Evolutionary conservation across 2,888 invertebrate genomes (phyloP), one percentile per base, ranked within the genome.

Genomic region (Hypselothyrea guttata): DNA sequence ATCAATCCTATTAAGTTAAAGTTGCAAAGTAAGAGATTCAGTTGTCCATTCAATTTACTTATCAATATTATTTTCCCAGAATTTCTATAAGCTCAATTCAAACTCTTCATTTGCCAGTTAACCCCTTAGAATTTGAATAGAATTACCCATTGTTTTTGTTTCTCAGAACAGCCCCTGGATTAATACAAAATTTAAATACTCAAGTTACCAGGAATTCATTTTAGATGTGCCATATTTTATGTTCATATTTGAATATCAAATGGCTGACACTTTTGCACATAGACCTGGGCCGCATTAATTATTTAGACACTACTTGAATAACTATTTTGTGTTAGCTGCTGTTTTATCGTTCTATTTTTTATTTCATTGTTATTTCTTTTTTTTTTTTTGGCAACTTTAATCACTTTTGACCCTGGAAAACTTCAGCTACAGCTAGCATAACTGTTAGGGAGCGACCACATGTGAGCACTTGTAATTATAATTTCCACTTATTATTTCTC

Each of bases 381-480:
- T 16, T 11, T 18, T 18, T 38, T 69, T 44, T 31, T 48, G 64
- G 34, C 52, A 75, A 67, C 60, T 78, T 77, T 61, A 82, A 67
- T 57, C 45, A 45, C 51, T 38, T 68, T 44, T 49, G 58, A 68
- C 67, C 67, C 59, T 9, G 35, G 52, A 64, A 52, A 52, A 37
- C 57, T 47, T 42, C 28, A 46, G 34, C 22, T 11, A 34, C 35
- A 54, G 16, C 11, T 8, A 27, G 7, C 37, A 22, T 31, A 46
- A 37, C 31, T 28, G 28, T 28, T 28, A 7, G 18, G 16, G 38
- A 38, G 18, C 54, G 57, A 64, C 79, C 77, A 56, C 79, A 77
- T 75, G 67, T 47, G 60, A 72, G 75, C 72, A 70, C 81, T 73
- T 79, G 75, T 79, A 78, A 78, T 78, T 79, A 78, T 73, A 79